Conservation (phyloP, 2,113 vertebrate genomes). For the Cepphus grylle region DNA sequence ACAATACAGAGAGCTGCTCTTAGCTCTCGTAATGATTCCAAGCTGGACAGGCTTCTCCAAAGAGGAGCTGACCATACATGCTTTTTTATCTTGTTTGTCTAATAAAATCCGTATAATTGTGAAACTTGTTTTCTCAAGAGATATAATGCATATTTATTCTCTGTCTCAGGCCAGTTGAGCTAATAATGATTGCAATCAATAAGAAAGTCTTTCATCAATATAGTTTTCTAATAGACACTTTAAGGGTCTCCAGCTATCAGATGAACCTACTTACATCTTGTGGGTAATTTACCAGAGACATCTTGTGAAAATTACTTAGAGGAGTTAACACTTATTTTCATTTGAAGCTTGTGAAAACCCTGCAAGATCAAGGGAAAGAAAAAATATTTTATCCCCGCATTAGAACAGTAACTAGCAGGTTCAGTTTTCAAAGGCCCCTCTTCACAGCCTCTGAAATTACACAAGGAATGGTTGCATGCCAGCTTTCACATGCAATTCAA, state of each 20-base stretch:
- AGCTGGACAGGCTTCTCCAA: conserved; percentile 36
- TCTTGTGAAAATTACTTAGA: conserved; percentile 54
- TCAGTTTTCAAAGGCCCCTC: neutral
- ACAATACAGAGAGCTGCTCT: neutral
- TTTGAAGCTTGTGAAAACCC: conserved; percentile 17
- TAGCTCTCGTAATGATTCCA: conserved; percentile 25
- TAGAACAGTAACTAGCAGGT: neutral
- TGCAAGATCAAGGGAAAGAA: neutral
- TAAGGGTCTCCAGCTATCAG: conserved; percentile 60
- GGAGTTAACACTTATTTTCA: conserved; percentile 53
- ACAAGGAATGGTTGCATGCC: neutral
- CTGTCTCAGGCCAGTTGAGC: conserved; percentile 59
- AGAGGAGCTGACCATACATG: conserved; percentile 50
- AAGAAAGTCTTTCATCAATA: conserved; percentile 71
- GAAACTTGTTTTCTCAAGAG: conserved; percentile 75
- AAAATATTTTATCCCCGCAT: neutral
- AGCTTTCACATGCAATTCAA: neutral
- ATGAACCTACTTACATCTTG: conserved; percentile 66
- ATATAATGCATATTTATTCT: conserved; percentile 67
- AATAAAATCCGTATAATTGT: conserved; percentile 71
- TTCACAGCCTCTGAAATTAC: neutral
- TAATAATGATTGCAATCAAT: conserved; percentile 78
- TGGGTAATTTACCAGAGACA: conserved; percentile 44
- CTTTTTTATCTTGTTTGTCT: conserved; percentile 66
- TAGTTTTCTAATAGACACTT: conserved; percentile 69